Percentiles rank a stretch among this genome's conserved stretches.
These are phyloP conservation scores for Ypsolopha sequella DNA, from an alignment of 2,888 invertebrate species.

Conservation along the genomic window DNA sequence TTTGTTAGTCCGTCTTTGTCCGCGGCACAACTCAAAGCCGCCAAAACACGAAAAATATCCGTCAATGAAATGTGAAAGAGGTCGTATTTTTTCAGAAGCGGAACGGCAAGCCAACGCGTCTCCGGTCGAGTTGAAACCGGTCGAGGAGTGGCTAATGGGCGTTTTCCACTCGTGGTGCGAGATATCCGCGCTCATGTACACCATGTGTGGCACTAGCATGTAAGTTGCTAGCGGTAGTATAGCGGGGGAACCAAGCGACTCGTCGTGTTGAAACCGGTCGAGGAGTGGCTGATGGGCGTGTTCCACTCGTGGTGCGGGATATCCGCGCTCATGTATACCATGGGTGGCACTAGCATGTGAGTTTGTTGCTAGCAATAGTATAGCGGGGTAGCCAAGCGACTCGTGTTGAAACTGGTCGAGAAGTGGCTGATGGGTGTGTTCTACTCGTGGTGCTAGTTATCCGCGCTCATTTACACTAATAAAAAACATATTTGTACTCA, in stretches of 20 bases:
- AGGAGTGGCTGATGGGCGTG: constrained; percentile 55
- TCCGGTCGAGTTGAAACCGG: constrained; percentile 18
- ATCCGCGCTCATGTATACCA: constrained; percentile 55
- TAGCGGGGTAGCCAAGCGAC: constrained; percentile 23
- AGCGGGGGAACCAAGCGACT: constrained; percentile 23
- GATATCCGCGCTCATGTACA: constrained; percentile 57
- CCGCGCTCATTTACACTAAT: constrained; percentile 59
- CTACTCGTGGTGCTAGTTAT: constrained; percentile 61
- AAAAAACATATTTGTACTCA: too few species aligned
- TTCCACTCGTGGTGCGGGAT: constrained; percentile 63
- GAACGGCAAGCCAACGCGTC: not conserved
- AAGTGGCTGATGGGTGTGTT: constrained; percentile 58
- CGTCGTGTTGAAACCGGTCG: constrained; percentile 24
- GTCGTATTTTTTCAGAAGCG: not conserved
- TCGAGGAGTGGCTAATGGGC: constrained; percentile 54
- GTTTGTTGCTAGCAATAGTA: constrained; percentile 14
- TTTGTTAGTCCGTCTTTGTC: too few species aligned
- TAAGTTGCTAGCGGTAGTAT: constrained; percentile 21
- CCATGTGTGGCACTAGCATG: constrained; percentile 51
- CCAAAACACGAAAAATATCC: too few species aligned
- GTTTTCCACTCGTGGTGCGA: constrained; percentile 62
- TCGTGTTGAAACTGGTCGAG: constrained; percentile 26
- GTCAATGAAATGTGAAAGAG: too few species aligned
- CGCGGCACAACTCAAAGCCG: too few species aligned
- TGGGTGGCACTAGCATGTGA: constrained; percentile 50